Evolutionary conservation across 1,140 invertebrate genomes (phyloP), one percentile per base, ranked within the genome.

Genomic region (Asobara japonica): DNA sequence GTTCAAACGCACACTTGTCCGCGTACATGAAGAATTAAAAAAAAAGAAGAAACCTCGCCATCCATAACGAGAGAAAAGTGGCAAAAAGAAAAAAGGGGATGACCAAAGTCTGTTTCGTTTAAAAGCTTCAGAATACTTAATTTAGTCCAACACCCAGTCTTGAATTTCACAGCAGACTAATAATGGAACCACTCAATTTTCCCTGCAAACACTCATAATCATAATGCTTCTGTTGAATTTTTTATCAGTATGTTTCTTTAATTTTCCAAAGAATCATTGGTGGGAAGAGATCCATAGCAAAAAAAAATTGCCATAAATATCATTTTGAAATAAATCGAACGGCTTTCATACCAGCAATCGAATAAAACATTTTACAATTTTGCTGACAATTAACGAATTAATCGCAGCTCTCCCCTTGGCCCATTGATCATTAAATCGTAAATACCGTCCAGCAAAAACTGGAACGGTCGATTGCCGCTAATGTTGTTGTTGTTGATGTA

Each of bases 401-500:
- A 38, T 38, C 27, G 70, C 45, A 38, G n/a, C 72, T 75, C 78
- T 78, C 61, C 76, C 74, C 69, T 76, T 82, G 65, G 79, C 79
- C 62, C 79, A 79, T 65, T 82, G 79, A 75, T 77, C 80, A 78
- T 82, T 81, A 38, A 79, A 81, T 61, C 80, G 79, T 73, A 78
- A 80, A 67, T 74, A 82, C 77, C 82, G 81, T 78, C 81, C 81
- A 68, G 73, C 51, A 60, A 76, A 71, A 71, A 65, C 74, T 30
- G 66, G 76, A 76, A 76, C 78, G 77, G 80, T 77, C 69, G 74
- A 78, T 76, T 80, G 77, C 64, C 78, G 80, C 79, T 83, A 81
- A 81, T 83, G 81, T 65, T 80, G 80, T 7, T 81, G 81, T 33
- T 82, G 85, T 74, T 87, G 85, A 75, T 87, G 86, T 0, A 86